Evolutionary conservation across 2,888 invertebrate genomes (phyloP), one percentile per base, ranked within the genome.

Genomic region (Galeopsomyia nigrocyanea): DNA sequence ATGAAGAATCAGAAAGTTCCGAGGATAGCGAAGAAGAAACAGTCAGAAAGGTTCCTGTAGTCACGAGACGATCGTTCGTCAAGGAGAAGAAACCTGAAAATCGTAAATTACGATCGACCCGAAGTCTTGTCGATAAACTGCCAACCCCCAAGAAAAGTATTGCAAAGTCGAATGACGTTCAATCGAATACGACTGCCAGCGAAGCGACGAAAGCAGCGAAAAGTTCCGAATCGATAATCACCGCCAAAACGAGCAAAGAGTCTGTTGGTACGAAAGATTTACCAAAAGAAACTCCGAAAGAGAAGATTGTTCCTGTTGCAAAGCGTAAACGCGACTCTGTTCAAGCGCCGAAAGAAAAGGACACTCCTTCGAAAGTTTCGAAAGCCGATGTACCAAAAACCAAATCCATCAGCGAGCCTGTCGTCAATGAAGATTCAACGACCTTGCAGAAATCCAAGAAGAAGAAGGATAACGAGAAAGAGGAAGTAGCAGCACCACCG

Each of bases 391-490:
- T 9, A 16, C 14, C 39, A 3, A 71, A 73, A 16, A 64, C 13
- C 5, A 75, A 71, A 55, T 1, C 21, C 2, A 46, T 5, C 5
- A 53, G 46, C 16, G n/a, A 9, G 13, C 58, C 31, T 55, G 75
- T 71, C 55, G 90, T 89, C 5, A 5, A 26, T 78, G 91, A 91
- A 39, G 13, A 80, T 91, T 91, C 1, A 92, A 92, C 87, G 68
- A 89, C 91, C 79, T 83, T 90, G 26, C 88, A 88, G 62, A 85
- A 85, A 69, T 73, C 81, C 50, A 81, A 79, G 31, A 80, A 79
- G 67, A 80, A 79, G 61, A 78, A 76, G 65, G 75, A 76, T 47
- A 76, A 76, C 50, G 55, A 79, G 73, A 60, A 77, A 58, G 67
- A 78, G 75, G 71, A 76, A 19, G 16, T 13, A 3, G 19, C 5